Conservation (phyloP, 1,140 invertebrate species). For the Micrasema longulum region DNA sequence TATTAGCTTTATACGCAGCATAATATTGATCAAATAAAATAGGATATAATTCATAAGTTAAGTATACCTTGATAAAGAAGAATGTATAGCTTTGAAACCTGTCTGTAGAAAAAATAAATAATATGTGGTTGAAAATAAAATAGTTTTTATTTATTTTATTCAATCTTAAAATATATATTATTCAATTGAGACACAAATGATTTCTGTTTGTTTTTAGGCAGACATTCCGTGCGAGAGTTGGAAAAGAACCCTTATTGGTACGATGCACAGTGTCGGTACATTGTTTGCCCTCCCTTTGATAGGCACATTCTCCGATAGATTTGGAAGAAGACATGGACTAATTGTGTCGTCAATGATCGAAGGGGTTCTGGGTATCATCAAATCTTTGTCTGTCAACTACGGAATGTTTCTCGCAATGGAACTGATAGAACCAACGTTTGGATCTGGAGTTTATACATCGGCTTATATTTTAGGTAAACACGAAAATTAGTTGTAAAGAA, state of each 20-base stretch:
- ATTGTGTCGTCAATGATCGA: constrained; percentile 71
- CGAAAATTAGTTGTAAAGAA: too few relatives aligned
- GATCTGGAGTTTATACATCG: constrained; percentile 63
- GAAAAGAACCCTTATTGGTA: constrained; percentile 78
- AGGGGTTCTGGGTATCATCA: constrained; percentile 72
- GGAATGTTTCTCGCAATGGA: constrained; percentile 74
- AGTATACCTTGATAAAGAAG: too few relatives aligned
- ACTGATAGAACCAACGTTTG: constrained; percentile 72
- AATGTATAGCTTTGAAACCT: too few relatives aligned
- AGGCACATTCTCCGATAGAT: constrained; percentile 75
- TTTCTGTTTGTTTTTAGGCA: constrained; percentile 57
- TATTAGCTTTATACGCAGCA: too few relatives aligned
- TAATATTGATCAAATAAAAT: too few relatives aligned
- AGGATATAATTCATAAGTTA: too few relatives aligned
- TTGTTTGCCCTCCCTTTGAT: constrained; percentile 77
- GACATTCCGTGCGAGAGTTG: constrained; percentile 70
- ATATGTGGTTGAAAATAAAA: too few relatives aligned
- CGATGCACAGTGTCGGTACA: constrained; percentile 77
- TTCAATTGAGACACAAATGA: too few relatives aligned
- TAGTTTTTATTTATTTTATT: too few relatives aligned
- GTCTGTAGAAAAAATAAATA: too few relatives aligned
- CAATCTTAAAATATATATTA: too few relatives aligned
- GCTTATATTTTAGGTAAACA: constrained; percentile 64
- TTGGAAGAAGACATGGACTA: constrained; percentile 74
- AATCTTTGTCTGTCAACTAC: constrained; percentile 76